phyloP scores from a whole-genome alignment of 2,113 vertebrate species.

The Mobula hypostoma region DNA sequence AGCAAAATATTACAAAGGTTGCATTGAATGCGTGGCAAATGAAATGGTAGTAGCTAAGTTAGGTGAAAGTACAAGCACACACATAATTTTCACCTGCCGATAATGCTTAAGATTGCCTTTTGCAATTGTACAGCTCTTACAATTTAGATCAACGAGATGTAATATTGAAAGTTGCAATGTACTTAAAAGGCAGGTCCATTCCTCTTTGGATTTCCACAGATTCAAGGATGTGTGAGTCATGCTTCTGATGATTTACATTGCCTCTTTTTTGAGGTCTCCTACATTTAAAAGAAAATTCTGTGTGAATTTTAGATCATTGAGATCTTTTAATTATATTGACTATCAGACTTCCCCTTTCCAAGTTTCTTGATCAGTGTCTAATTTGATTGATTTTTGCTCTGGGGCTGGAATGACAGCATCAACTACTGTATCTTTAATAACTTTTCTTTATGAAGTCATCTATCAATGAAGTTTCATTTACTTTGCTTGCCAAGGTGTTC shows the following conservation, averaged over 20 bases:
- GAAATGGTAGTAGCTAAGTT: neutral
- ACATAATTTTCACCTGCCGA: neutral
- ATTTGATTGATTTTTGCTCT: neutral
- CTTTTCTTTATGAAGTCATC: conserved; percentile 1
- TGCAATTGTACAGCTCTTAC: neutral
- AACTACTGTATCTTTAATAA: neutral
- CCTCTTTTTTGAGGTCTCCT: neutral
- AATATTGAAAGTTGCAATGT: neutral
- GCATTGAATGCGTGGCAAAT: neutral
- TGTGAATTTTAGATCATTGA: neutral
- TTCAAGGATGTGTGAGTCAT: neutral
- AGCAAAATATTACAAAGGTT: neutral
- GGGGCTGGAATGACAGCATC: neutral
- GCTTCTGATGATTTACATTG: neutral
- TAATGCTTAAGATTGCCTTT: neutral
- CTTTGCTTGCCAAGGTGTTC: neutral
- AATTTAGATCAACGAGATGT: neutral
- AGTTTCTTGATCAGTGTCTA: neutral
- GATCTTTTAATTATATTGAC: neutral
- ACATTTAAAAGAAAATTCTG: neutral
- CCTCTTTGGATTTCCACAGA: neutral
- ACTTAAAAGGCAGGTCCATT: neutral
- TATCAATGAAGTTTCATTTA: neutral
- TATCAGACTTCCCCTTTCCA: neutral
- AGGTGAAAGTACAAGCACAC: neutral